Percentiles rank a stretch among this genome's conserved stretches.
These are phyloP conservation scores for Probaryconus sp. DNA, from an alignment of 1,140 invertebrate species.

Conservation along the genomic window DNA sequence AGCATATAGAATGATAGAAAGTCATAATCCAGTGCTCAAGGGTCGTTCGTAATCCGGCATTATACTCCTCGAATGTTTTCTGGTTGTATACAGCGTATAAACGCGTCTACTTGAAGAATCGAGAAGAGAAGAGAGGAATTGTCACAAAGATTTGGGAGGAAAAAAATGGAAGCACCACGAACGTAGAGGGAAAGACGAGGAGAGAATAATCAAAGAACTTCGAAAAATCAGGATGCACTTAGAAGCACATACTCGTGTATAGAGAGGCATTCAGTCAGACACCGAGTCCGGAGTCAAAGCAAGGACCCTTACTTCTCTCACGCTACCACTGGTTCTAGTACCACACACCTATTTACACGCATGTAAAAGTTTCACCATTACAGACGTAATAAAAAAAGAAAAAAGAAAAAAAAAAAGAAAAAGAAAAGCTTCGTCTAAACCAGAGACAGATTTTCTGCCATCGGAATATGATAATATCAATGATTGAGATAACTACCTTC, in stretches of 20 bases:
- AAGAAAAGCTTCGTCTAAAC: no score
- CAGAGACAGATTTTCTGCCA: no score
- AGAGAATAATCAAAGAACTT: conserved; percentile 68
- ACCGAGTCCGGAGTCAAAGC: conserved; percentile 71
- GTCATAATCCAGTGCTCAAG: no score
- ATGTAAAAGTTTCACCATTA: conserved; percentile 6
- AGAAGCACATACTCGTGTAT: conserved; percentile 68
- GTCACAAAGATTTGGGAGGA: conserved; percentile 10
- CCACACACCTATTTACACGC: conserved; percentile 13
- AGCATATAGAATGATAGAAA: no score
- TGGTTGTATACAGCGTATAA: not conserved
- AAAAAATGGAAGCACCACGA: conserved; percentile 3
- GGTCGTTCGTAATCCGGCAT: conserved; percentile 23
- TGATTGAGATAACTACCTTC: conserved; percentile 33
- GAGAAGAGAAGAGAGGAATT: conserved; percentile 21
- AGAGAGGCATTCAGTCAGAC: conserved; percentile 71
- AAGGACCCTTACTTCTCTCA: conserved; percentile 68
- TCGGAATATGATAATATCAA: conserved; percentile 25
- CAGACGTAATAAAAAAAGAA: not conserved
- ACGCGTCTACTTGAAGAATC: conserved; percentile 19
- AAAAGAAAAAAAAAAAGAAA: no score
- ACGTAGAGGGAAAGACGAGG: conserved; percentile 20
- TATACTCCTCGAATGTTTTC: conserved; percentile 15
- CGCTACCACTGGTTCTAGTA: conserved; percentile 46
- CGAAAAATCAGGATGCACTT: conserved; percentile 72